Evolutionary conservation across 1,140 invertebrate genomes (phyloP).

Genomic region (Drosophila seguyi): DNA sequence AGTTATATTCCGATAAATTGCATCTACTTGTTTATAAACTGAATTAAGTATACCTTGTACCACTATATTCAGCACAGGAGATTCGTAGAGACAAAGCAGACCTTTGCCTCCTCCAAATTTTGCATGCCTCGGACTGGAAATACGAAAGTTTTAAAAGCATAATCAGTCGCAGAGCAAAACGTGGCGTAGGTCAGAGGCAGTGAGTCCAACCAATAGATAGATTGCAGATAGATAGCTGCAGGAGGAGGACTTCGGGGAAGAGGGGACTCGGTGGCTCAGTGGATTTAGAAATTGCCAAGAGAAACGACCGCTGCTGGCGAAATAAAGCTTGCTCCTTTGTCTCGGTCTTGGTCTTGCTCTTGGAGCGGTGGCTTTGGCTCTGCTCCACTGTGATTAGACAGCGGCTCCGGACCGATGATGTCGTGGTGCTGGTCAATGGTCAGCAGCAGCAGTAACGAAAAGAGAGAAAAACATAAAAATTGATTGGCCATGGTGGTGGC

Average conservation of each 20-base stretch:
- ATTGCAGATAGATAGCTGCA: conserved; percentile 10
- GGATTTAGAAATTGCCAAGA: conserved; percentile 51
- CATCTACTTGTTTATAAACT: not conserved
- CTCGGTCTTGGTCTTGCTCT: conserved; percentile 28
- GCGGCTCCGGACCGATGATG: conserved; percentile 52
- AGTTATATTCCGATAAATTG: too few relatives aligned
- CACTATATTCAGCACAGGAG: conserved; percentile 10
- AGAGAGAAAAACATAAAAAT: conserved; percentile 42
- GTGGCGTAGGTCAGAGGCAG: conserved; percentile 76
- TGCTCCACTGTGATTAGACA: conserved; percentile 76
- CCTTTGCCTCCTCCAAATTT: conserved; percentile 48
- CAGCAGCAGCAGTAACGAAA: conserved; percentile 44
- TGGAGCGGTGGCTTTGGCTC: conserved; percentile 14
- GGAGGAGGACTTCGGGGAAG: not conserved
- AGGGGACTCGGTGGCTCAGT: conserved; percentile 1
- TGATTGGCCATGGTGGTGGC: conserved; percentile 51
- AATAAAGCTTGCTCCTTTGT: conserved; percentile 48
- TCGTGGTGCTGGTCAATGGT: conserved; percentile 76
- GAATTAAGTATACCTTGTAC: not conserved
- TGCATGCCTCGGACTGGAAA: conserved; percentile 54
- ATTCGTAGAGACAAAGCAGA: conserved; percentile 9
- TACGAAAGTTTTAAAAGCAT: conserved; percentile 45
- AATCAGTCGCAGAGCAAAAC: conserved; percentile 69
- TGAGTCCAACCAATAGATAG: conserved; percentile 47
- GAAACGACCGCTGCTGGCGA: conserved; percentile 48